phyloP scores from a whole-genome alignment of 2,113 vertebrate species.

The Parus major region DNA sequence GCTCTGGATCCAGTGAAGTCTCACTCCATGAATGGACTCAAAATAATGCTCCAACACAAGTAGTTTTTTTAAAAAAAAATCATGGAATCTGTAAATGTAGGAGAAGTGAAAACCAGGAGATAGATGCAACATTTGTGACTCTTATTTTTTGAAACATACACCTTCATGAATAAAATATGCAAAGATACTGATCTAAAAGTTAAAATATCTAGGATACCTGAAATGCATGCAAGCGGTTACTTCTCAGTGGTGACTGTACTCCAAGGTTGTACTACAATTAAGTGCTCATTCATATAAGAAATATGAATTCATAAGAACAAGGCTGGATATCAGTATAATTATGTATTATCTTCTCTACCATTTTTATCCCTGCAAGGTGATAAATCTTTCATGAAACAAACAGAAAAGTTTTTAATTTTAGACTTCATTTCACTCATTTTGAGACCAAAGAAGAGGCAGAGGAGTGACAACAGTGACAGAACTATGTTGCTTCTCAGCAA shows the following conservation, averaged over 20 bases:
- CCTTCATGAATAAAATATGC: background rate
- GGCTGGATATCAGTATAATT: background rate
- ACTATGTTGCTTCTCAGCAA: background rate
- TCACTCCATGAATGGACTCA: background rate
- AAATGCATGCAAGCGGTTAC: background rate
- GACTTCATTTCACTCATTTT: background rate
- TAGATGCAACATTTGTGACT: background rate
- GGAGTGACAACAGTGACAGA: background rate
- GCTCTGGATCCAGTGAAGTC: background rate
- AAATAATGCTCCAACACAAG: background rate
- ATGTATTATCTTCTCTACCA: background rate
- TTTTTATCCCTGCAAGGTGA: background rate
- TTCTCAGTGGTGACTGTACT: background rate
- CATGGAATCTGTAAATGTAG: background rate
- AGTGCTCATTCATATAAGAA: background rate
- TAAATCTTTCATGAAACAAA: background rate
- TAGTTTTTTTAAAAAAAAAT: background rate
- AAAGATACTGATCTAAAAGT: background rate
- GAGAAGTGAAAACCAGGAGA: background rate
- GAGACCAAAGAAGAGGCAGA: background rate
- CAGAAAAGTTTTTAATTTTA: background rate
- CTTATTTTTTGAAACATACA: background rate
- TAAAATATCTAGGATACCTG: background rate
- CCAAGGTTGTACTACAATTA: fast-evolving
- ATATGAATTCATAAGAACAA: background rate